Percentiles rank a stretch among this genome's conserved stretches.
Conservation (phyloP, 2,113 vertebrate species). For the Carassius auratus region DNA sequence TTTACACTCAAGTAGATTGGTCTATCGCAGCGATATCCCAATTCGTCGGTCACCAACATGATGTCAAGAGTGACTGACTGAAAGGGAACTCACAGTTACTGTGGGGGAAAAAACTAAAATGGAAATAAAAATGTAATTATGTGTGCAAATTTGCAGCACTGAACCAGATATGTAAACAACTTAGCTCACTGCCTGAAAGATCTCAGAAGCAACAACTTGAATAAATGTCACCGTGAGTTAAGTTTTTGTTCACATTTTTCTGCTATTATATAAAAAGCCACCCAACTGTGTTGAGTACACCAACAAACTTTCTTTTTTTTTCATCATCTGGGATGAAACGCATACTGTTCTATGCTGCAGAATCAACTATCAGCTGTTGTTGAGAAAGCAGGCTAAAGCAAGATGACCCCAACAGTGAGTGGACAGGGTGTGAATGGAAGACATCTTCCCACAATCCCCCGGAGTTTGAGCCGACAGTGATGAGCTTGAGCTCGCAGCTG, state of each 20-base stretch:
- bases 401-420: background rate
- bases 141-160: slow-evolving; percentile 11
- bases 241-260: background rate
- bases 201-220: slow-evolving; percentile 12
- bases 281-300: slow-evolving; percentile 1
- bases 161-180: slow-evolving; percentile 34
- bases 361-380: slow-evolving; percentile 19
- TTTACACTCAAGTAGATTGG: too few species aligned
- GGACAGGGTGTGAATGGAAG: slow-evolving; percentile 56
- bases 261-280: slow-evolving; percentile 5
- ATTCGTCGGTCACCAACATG: too few species aligned
- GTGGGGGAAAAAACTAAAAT: background rate
- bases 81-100: background rate
- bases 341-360: background rate
- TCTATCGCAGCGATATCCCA: too few species aligned
- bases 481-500: slow-evolving; percentile 61
- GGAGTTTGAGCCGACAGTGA: slow-evolving; percentile 30
- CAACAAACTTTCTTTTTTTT: background rate
- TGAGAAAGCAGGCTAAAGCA: slow-evolving; percentile 38
- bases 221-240: slow-evolving; percentile 17
- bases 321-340: background rate
- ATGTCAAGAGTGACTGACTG: too few species aligned
- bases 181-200: slow-evolving; percentile 29
- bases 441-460: slow-evolving; percentile 39
- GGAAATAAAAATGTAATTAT: slow-evolving; percentile 15